Base-by-base conservation (phyloP, 2,888 invertebrate species). In the Parnassius smintheus region DNA sequence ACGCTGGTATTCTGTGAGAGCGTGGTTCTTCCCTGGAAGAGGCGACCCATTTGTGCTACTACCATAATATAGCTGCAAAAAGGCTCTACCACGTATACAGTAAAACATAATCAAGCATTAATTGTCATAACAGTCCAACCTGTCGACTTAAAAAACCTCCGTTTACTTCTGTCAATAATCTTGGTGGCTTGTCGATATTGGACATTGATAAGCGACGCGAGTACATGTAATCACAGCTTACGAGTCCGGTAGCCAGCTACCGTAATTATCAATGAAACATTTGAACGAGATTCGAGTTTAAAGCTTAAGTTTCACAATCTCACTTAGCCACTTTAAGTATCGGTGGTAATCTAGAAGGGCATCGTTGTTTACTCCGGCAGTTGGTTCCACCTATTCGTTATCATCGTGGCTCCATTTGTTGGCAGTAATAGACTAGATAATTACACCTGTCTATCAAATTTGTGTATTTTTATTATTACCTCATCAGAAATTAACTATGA, bases 321-420 rank as follows among this genome's bases (percentile, higher is more conserved):
- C 75, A 80, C 78, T 81, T 78, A 76, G 73, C 80, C 80, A 80
- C 81, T 82, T 81, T 60, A 59, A 67, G 68, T 70, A 73, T 70
- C 66, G 57, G 62, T 75, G 74, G 69, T 75, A 78, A 86, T 87
- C 84, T 76, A 68, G 78, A 87, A 85, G 86, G 83, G 83, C 85
- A 82, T 80, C 81, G 80, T 81, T 84, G 86, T 87, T 84, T 86
- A 82, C 85, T 75, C 66, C 60, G 61, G 54, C 69, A 68, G 69
- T 68, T 68, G 66, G 61, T 55, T 53, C 59, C 63, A 56, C 50
- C 61, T 65, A 65, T 65, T 60, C 56, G 60, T 68, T 72, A 70
- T 72, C 72, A 68, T 45, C 55, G 11, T 18, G 51, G 46, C 50
- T 66, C 65, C 68, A 64, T 67, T 66, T 66, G 60, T 63, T 53